Evolutionary conservation across 2,113 vertebrate genomes (phyloP), one percentile per base, ranked within the genome.

Genomic region (Caretta caretta): DNA sequence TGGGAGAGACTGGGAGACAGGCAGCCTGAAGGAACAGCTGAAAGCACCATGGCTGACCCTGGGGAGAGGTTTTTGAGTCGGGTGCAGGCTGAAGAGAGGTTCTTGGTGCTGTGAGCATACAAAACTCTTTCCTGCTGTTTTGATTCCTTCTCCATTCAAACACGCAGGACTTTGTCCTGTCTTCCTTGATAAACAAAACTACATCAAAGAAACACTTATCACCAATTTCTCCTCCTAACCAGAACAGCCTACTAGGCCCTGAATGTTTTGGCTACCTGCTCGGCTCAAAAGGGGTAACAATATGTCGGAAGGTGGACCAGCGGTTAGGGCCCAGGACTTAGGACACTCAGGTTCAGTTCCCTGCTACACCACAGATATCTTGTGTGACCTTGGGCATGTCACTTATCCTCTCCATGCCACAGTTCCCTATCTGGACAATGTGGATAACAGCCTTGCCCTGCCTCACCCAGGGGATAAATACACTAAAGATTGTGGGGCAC

Each of bases 401-500:
- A n/a, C 35, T 69, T 69, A n/a, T 69, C 65, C 4, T 69, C 17
- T n/a, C 65, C 35, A n/a, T 69, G 65, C 16, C 35, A 10, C 59
- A 35, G 29, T 65, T 65, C 65, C 8, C 65, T 17, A 10, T 69
- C 35, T n/a, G 17, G 31, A 7, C 59, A 62, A 14, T 62, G 59
- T 8, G 35, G 29, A 65, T 65, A 19, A 65, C 14, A 31, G 62
- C 62, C 31, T 8, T 65, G 62, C 65, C 35, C 59, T n/a, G 65
- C 65, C 35, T 69, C 16, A n/a, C 35, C 4, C 16, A 17, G 4
- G 25, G 69, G 56, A 2, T 14, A 20, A 57, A 48, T 46, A n/a
- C 50, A 0, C 3, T 25, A 11, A 46, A 69, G 42, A 16, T 24
- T 1, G 42, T 1, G 79, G 27, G 42, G 81, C 19, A 0, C 31